Evolutionary conservation across 1,140 invertebrate genomes (phyloP), one percentile per base, ranked within the genome.

Genomic region (Littorina saxatilis): DNA sequence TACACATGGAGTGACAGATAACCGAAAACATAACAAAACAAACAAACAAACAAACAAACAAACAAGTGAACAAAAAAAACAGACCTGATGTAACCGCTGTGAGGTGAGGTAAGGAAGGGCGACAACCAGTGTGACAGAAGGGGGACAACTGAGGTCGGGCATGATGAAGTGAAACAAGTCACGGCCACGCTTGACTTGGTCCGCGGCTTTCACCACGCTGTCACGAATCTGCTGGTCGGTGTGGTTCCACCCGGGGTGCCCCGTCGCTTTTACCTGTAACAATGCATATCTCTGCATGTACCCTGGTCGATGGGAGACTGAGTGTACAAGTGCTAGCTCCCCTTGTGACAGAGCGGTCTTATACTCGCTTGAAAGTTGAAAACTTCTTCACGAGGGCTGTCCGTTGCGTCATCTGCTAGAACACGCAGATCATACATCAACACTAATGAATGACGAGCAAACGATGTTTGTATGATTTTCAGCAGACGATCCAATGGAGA

Each of bases 111-210:
- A 80, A 27, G 78, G 76, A 32, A 78, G 52, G 39, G 76, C 76
- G 39, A 78, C 58, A 63, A 78, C 76, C 32, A 78, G 23, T 20
- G 76, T 78, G 5, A 78, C n/a, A 23, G 39, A 27, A 7, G 55
- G 58, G 27, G 55, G 37, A 29, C 23, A 20, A n/a, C 13, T 37
- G 35, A 78, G 55, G n/a, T 78, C 76, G 55, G 76, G 55, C 39
- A 43, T 78, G 76, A 78, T 78, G 58, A 63, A 78, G 11, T 47
- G 76, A 58, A 78, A 78, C 13, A 78, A 55, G 58, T 43, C 7
- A 40, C 35, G 29, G 27, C 55, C 76, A 43, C 76, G 76, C n/a
- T 39, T 43, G 2, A 78, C 23, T 37, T 78, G 76, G 11, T 66
- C 40, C n/a, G 11, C 7, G 20, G 76, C 76, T 13, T 78, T 63